Evolutionary conservation across 2,888 invertebrate genomes (phyloP).

Genomic region (Asteroscopus sphinx): DNA sequence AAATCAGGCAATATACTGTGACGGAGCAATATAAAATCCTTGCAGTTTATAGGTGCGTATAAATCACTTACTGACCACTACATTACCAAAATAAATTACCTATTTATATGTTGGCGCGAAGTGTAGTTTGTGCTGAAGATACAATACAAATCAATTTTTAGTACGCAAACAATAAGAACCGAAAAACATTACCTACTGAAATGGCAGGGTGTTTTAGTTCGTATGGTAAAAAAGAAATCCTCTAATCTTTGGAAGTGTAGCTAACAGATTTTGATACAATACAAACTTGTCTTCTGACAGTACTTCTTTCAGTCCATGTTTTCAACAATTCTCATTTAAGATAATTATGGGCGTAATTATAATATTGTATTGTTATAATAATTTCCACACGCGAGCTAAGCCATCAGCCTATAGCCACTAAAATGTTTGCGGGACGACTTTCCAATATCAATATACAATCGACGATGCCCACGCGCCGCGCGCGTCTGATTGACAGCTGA

Average conservation of each 20-base stretch:
- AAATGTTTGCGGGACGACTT: constrained; percentile 74
- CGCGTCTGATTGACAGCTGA: constrained; percentile 78
- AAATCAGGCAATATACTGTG: constrained; percentile 4
- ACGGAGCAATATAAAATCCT: not conserved
- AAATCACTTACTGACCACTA: not conserved
- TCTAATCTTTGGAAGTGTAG: no score
- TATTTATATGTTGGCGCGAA: not conserved
- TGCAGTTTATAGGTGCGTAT: not conserved
- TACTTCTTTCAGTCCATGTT: no score
- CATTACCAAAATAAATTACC: not conserved
- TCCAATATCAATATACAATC: constrained; percentile 80
- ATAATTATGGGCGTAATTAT: no score
- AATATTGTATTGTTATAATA: not conserved
- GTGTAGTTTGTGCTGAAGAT: no score
- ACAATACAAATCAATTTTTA: no score
- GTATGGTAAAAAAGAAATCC: no score
- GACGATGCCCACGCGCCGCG: constrained; percentile 74
- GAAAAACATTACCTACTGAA: no score
- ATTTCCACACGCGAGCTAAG: not conserved
- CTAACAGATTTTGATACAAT: no score
- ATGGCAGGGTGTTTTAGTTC: no score
- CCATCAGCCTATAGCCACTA: constrained; percentile 42
- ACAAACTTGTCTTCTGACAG: no score
- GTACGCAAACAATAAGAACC: no score
- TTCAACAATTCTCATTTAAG: no score